Conservation (phyloP, 2,113 vertebrate genomes). For the Oostethus manadensis region DNA sequence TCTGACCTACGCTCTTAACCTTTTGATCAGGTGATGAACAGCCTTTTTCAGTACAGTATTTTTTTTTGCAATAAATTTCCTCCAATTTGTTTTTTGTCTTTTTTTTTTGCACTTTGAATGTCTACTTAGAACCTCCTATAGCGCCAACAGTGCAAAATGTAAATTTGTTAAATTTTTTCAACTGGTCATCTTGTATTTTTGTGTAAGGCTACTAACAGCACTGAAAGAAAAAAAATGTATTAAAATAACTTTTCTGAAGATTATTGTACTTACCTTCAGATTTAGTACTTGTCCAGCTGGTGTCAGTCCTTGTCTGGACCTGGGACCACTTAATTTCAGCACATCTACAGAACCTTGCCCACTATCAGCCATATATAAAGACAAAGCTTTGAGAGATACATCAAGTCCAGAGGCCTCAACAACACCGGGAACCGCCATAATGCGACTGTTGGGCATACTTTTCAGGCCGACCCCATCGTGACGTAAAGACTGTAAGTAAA, state of each 20-base stretch:
- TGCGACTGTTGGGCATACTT: slow-evolving; percentile 59
- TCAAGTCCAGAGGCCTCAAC: slow-evolving; percentile 68
- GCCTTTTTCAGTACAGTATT: no score
- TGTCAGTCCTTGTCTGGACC: slow-evolving; percentile 45
- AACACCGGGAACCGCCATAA: slow-evolving; percentile 66
- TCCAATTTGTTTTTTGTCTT: no score
- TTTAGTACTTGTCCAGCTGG: slow-evolving; percentile 63
- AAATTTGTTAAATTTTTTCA: no score
- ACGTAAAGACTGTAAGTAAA: slow-evolving; percentile 74
- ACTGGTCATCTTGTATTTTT: no score
- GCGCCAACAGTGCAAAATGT: no score
- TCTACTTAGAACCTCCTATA: no score
- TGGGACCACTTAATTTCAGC: slow-evolving; percentile 66
- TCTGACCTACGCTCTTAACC: neutral
- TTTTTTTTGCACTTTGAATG: no score
- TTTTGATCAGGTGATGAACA: no score
- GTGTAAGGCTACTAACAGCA: no score
- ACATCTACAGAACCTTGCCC: slow-evolving; percentile 64
- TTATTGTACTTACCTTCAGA: slow-evolving; percentile 37
- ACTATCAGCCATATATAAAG: slow-evolving; percentile 75
- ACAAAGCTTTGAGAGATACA: slow-evolving; percentile 60
- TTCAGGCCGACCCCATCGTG: slow-evolving; percentile 42
- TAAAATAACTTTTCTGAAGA: no score
- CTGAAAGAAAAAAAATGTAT: no score
- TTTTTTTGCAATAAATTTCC: no score